Conservation (phyloP, 2,888 invertebrate genomes). For the Ephialtes manifestator region DNA sequence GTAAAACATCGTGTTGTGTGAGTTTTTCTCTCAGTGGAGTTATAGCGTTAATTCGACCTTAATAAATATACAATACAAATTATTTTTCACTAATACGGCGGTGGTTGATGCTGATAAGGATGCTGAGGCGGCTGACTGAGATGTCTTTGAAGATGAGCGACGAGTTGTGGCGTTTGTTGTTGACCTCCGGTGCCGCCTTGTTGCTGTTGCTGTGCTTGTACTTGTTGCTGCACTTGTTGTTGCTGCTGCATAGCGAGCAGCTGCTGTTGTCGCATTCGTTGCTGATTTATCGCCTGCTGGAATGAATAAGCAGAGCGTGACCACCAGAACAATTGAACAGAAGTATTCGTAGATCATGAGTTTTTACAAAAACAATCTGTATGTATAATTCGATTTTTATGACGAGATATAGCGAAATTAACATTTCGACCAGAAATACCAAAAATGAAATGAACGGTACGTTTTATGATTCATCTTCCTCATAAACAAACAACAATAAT, state of each 20-base stretch:
- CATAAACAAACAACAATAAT: too few species aligned
- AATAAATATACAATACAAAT: conserved; percentile 47
- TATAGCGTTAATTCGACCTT: background rate
- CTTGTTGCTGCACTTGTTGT: conserved; percentile 86
- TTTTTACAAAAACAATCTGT: too few species aligned
- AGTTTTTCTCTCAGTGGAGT: conserved; percentile 1
- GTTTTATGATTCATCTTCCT: too few species aligned
- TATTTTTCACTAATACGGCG: conserved; percentile 86
- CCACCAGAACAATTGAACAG: background rate
- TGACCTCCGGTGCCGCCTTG: conserved; percentile 80
- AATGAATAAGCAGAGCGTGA: conserved; percentile 25
- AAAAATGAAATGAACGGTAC: too few species aligned
- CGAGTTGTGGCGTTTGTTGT: conserved; percentile 89
- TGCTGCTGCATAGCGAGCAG: conserved; percentile 90
- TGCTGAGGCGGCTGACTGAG: conserved; percentile 86
- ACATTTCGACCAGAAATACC: too few species aligned
- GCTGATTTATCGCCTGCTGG: conserved; percentile 85
- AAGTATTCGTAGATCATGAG: too few species aligned
- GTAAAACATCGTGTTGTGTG: too few species aligned
- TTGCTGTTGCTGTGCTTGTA: conserved; percentile 86
- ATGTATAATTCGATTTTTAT: background rate
- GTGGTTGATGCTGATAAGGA: conserved; percentile 88
- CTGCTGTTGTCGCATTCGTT: conserved; percentile 91
- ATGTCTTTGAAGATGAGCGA: conserved; percentile 90
- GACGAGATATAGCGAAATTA: background rate